Percentiles rank a stretch among this genome's conserved stretches.
These are phyloP conservation scores for Drosophila bifasciata DNA, from an alignment of 1,140 invertebrate genomes.

Conservation along the genomic window DNA sequence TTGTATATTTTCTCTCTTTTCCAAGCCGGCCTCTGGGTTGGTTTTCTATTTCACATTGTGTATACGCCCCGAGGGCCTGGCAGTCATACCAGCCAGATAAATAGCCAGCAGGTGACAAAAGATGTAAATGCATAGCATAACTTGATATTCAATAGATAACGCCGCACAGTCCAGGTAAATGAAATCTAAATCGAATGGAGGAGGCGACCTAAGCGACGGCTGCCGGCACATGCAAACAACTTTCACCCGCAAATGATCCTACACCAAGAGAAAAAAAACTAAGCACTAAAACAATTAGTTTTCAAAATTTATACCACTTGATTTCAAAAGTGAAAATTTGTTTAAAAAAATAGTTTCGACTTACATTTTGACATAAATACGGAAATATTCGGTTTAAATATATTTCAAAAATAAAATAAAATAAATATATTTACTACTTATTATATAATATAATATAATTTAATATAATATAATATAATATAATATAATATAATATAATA, in stretches of 20 bases:
- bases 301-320: too few relatives aligned
- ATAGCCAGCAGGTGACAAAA: slow-evolving; percentile 77
- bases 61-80: slow-evolving; percentile 59
- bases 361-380: too few relatives aligned
- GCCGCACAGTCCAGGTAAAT: slow-evolving; percentile 55
- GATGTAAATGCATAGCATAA: slow-evolving; percentile 73
- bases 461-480: too few relatives aligned
- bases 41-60: slow-evolving; percentile 48
- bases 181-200: slow-evolving; percentile 73
- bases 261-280: not conserved
- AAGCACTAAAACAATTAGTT: too few relatives aligned
- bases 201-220: slow-evolving; percentile 19
- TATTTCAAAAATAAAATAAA: too few relatives aligned
- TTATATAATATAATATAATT: too few relatives aligned
- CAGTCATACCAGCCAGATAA: slow-evolving; percentile 28
- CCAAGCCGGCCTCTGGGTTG: slow-evolving; percentile 11
- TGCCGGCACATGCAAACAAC: slow-evolving; percentile 43
- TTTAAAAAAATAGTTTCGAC: too few relatives aligned
- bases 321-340: too few relatives aligned
- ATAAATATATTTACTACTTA: too few relatives aligned
- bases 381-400: too few relatives aligned
- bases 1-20: slow-evolving; percentile 19
- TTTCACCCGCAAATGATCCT: slow-evolving; percentile 78
- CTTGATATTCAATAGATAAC: slow-evolving; percentile 81
- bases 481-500: too few relatives aligned